These are phyloP conservation scores for Somateria mollissima DNA, from an alignment of 2,797 vertebrate species.

Conservation along the genomic window DNA sequence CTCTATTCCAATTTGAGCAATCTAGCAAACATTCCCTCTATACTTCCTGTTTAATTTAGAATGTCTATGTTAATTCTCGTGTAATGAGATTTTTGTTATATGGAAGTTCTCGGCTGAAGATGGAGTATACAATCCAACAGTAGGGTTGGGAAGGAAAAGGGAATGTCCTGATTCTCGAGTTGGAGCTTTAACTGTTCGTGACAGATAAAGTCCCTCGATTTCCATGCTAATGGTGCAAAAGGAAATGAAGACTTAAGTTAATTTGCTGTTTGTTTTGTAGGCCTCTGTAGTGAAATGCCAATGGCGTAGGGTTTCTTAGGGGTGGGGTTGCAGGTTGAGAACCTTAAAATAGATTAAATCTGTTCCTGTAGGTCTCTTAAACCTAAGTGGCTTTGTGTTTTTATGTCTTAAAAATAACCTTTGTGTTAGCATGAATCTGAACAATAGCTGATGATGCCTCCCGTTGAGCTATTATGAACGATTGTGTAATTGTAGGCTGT, in stretches of 20 bases:
- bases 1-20: constrained; percentile 63
- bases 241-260: not conserved
- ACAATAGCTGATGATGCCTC: constrained; percentile 55
- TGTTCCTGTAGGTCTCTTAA: constrained; percentile 31
- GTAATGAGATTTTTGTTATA: constrained; percentile 41
- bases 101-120: constrained; percentile 26
- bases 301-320: not conserved
- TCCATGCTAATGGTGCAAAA: not conserved
- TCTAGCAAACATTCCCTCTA: constrained; percentile 65
- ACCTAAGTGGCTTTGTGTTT: constrained; percentile 61
- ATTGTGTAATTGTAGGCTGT: constrained; percentile 36
- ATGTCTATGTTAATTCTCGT: constrained; percentile 42
- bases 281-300: not conserved
- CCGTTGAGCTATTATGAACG: constrained; percentile 25
- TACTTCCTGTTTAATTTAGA: constrained; percentile 71
- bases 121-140: not conserved
- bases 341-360: constrained; percentile 45
- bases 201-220: not conserved
- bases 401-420: constrained; percentile 61
- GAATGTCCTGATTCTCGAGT: not conserved
- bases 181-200: not conserved
- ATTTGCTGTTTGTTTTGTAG: not conserved
- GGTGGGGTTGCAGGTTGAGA: not conserved
- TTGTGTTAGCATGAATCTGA: constrained; percentile 42
- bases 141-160: not conserved